These are phyloP conservation scores for Slavum lentiscoides DNA, from an alignment of 2,888 invertebrate species.

Conservation along the genomic window DNA sequence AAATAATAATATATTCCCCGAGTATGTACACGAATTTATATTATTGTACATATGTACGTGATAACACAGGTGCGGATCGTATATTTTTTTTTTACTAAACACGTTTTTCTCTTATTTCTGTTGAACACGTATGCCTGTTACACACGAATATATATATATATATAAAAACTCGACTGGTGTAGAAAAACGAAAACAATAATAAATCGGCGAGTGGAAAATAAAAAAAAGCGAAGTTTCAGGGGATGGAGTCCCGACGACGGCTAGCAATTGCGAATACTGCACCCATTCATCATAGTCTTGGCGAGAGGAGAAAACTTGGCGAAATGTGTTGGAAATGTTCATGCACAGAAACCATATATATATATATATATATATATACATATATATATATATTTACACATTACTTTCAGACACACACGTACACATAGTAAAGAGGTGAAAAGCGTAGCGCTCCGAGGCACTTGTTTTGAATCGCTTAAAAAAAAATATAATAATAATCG, in stretches of 20 bases:
- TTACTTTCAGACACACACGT: background rate
- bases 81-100: background rate
- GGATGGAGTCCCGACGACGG: background rate
- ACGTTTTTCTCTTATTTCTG: background rate
- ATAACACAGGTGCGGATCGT: background rate
- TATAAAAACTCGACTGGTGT: background rate
- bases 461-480: slow-evolving; percentile 30
- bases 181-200: slow-evolving; percentile 26
- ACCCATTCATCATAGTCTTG: slow-evolving; percentile 29
- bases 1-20: too few relatives aligned
- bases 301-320: background rate
- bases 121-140: background rate
- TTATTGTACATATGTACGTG: background rate
- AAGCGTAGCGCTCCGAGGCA: background rate
- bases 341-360: slow-evolving; percentile 12
- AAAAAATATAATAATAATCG: slow-evolving; percentile 5
- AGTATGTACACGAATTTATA: background rate
- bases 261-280: background rate
- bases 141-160: background rate
- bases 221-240: background rate
- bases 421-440: background rate
- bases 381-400: background rate
- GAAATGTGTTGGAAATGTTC: slow-evolving; percentile 33
- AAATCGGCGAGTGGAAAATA: slow-evolving; percentile 9
- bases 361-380: background rate